Percentiles rank a stretch among this genome's conserved stretches.
phyloP scores from a whole-genome alignment of 2,797 vertebrate species.

The Lutjanus argentimaculatus region DNA sequence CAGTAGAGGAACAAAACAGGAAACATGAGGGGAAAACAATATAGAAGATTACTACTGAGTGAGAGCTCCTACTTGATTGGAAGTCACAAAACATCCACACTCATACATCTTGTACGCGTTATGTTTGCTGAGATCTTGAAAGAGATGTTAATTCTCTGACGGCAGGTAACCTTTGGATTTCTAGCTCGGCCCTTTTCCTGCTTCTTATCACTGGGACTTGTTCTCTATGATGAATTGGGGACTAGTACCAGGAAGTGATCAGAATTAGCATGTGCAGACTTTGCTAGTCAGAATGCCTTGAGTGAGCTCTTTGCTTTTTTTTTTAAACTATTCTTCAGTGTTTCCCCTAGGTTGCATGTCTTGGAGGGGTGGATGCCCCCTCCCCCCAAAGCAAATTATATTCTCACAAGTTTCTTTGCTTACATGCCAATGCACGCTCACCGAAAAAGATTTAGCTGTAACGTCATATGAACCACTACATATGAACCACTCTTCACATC shows the following conservation, averaged over 20 bases:
- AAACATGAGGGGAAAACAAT: neutral
- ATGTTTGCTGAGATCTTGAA: neutral
- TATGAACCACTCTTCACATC: too few species aligned
- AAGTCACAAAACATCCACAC: conserved; percentile 17
- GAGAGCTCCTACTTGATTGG: neutral
- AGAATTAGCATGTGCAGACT: conserved; percentile 20
- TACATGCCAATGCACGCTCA: too few species aligned
- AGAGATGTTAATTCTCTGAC: conserved; percentile 34
- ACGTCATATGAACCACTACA: too few species aligned
- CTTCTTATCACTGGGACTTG: conserved; percentile 62
- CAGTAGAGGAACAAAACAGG: neutral
- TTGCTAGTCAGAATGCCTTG: neutral
- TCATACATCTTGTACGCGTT: conserved; percentile 3
- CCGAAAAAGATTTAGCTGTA: too few species aligned
- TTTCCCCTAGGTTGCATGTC: too few species aligned
- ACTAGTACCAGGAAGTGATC: conserved; percentile 4
- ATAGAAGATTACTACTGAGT: neutral
- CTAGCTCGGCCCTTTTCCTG: conserved; percentile 40
- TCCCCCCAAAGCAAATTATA: too few species aligned
- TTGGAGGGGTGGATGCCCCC: too few species aligned
- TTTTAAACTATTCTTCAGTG: neutral
- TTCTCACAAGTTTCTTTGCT: too few species aligned
- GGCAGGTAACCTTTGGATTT: conserved; percentile 69
- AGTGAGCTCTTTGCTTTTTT: neutral
- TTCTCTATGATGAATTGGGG: conserved; percentile 43